phyloP scores from a whole-genome alignment of 2,113 vertebrate genomes.

The Corythornis vintsioides region DNA sequence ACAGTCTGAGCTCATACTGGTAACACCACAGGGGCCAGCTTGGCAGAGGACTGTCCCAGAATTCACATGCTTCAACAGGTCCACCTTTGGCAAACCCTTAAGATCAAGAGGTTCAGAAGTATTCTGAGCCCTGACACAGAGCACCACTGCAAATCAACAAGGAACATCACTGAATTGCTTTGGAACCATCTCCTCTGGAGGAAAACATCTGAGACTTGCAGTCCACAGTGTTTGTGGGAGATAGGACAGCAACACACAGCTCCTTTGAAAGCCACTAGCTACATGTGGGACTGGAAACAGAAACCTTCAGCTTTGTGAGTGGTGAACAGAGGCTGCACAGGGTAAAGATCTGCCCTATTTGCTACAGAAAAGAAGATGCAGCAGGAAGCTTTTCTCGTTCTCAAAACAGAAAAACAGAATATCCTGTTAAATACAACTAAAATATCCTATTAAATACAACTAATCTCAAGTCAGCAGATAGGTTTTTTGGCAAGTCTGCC shows the following conservation, averaged over 20 bases:
- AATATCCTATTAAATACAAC: neutral
- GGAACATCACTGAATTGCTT: neutral
- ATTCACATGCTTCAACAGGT: neutral
- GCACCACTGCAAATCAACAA: neutral
- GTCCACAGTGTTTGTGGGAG: neutral
- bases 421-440: neutral
- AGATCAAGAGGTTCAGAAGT: neutral
- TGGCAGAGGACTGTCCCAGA: neutral
- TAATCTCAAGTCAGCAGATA: neutral
- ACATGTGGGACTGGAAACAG: neutral
- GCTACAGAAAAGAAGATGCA: neutral
- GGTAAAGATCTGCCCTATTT: conserved; percentile 16
- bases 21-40: neutral
- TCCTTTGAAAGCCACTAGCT: neutral
- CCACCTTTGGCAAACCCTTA: neutral
- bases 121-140: neutral
- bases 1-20: neutral
- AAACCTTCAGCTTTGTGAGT: neutral
- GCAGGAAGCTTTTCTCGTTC: neutral
- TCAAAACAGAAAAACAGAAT: neutral
- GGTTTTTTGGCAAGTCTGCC: neutral
- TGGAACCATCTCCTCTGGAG: neutral
- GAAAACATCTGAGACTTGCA: neutral
- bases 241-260: neutral
- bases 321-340: neutral